Percentiles rank a stretch among this genome's conserved stretches.
Conservation (phyloP, 2,113 vertebrate species). For the Campylomormyrus tamandua region DNA sequence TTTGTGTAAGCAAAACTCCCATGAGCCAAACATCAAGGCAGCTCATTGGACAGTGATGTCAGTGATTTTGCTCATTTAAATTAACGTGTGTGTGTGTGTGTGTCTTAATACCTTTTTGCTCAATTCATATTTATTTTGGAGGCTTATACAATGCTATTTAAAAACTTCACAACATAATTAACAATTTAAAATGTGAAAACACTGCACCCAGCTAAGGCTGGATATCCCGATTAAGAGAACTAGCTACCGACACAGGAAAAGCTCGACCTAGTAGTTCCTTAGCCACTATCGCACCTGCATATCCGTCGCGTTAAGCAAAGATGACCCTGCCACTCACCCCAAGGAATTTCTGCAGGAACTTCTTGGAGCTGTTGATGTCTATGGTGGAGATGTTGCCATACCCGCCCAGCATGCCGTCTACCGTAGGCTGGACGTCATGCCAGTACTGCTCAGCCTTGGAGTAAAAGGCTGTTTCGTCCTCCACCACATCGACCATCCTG, state of each 20-base stretch:
- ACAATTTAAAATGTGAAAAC: background rate
- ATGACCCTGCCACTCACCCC: slow-evolving; percentile 63
- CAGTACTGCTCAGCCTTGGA: slow-evolving; percentile 88
- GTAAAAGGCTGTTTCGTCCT: slow-evolving; percentile 76
- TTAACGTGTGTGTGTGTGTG: background rate
- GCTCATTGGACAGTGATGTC: background rate
- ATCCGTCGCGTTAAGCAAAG: background rate
- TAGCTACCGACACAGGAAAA: background rate
- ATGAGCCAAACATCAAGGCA: background rate
- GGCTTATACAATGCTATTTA: background rate
- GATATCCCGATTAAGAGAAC: background rate
- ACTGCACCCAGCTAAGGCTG: background rate
- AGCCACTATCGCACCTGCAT: background rate
- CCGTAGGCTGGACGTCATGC: slow-evolving; percentile 77
- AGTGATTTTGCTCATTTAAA: background rate
- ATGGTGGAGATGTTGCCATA: slow-evolving; percentile 91
- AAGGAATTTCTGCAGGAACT: slow-evolving; percentile 82
- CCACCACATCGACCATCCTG: slow-evolving; percentile 74
- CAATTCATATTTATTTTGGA: background rate
- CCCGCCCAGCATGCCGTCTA: slow-evolving; percentile 93
- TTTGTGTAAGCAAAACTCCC: too few relatives aligned
- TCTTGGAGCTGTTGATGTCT: slow-evolving; percentile 85
- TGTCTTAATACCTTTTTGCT: background rate
- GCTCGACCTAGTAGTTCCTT: background rate
- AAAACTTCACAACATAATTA: background rate